A percentile compares a stretch with the other conserved stretches of the same genome.
These are phyloP conservation scores for Sibirionetta formosa DNA, from an alignment of 2,797 vertebrate genomes.

Conservation along the genomic window DNA sequence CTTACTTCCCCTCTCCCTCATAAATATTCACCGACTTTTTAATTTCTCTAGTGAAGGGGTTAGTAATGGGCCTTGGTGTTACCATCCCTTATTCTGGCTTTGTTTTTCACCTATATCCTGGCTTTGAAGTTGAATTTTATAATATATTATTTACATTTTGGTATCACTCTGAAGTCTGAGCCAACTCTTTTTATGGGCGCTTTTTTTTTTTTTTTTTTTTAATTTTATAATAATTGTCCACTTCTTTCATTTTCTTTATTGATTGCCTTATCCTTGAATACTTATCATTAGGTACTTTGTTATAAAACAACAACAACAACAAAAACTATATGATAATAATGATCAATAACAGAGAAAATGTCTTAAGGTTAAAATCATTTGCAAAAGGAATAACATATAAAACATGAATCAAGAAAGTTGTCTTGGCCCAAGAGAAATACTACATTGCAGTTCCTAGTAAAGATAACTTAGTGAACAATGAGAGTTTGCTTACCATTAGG, in stretches of 20 bases:
- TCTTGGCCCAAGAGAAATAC: background rate
- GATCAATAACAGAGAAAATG: accelerated
- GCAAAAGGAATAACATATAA: background rate
- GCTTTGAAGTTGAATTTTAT: background rate
- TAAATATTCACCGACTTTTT: background rate
- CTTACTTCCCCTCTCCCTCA: background rate
- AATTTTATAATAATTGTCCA: background rate
- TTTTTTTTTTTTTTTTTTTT: background rate
- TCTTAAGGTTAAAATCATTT: background rate
- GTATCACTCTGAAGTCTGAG: background rate
- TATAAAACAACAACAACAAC: background rate
- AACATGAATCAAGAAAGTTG: background rate
- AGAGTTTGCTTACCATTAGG: slow-evolving; percentile 89
- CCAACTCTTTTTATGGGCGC: background rate
- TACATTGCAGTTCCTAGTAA: background rate
- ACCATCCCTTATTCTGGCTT: background rate
- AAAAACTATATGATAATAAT: background rate
- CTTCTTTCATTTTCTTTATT: background rate
- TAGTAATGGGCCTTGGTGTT: background rate
- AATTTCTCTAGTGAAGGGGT: background rate
- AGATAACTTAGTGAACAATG: background rate
- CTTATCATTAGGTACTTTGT: background rate
- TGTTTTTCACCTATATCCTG: background rate
- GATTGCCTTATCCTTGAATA: background rate
- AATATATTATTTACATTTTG: background rate